Conservation (phyloP, 30 jellyfish, hydroid and myxozoan species). For the Hydractinia echinata region DNA sequence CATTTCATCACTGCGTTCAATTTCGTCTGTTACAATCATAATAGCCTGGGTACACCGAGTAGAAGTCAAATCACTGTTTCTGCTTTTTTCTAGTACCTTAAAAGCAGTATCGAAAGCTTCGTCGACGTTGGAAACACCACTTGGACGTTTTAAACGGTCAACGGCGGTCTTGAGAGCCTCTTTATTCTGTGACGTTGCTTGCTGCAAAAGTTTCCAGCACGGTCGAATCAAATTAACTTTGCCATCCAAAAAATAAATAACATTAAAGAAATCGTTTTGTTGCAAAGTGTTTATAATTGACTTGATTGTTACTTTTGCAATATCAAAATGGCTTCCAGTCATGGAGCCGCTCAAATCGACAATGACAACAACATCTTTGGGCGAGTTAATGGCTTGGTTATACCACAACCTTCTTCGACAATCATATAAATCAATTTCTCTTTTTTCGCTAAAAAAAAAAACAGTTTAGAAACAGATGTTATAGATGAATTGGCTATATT, state of each 20-base stretch:
- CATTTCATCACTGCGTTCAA: neutral
- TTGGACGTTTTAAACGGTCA: neutral
- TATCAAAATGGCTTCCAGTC: slow-evolving; percentile 70
- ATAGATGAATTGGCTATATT: too few species aligned
- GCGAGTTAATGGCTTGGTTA: slow-evolving; percentile 55
- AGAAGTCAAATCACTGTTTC: neutral
- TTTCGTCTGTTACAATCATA: slow-evolving; percentile 13
- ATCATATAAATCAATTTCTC: slow-evolving; percentile 32
- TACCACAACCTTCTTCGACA: slow-evolving; percentile 42
- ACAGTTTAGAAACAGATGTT: too few species aligned
- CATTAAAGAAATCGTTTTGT: slow-evolving; percentile 74
- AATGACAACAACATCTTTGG: slow-evolving; percentile 60
- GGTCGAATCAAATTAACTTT: neutral
- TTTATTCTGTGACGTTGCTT: slow-evolving; percentile 12
- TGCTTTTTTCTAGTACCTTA: neutral
- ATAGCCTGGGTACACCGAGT: slow-evolving; percentile 6
- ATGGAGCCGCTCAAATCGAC: slow-evolving; percentile 72
- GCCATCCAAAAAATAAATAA: slow-evolving; percentile 20
- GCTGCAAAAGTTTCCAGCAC: neutral
- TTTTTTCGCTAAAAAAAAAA: too few species aligned
- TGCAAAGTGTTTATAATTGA: slow-evolving; percentile 61
- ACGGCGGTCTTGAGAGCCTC: neutral
- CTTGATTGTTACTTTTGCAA: slow-evolving; percentile 56
- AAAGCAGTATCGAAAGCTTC: neutral
- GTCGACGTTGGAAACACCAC: neutral